Base-by-base conservation (phyloP, 2,888 invertebrate genomes). In the Perithous albicinctus region DNA sequence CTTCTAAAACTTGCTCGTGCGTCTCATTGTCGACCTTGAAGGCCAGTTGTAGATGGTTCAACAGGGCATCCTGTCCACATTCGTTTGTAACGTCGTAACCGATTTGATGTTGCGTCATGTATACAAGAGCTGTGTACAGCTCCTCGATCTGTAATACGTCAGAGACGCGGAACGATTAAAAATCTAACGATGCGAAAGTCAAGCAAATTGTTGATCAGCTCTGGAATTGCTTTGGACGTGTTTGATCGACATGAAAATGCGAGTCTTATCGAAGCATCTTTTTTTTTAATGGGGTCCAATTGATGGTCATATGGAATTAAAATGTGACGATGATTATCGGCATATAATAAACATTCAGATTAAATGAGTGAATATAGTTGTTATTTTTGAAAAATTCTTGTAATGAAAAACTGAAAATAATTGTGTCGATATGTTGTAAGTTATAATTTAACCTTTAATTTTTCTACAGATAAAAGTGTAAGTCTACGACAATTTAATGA, bases 101-200 rank as follows among this genome's bases (percentile, higher is more conserved):
- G 88, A 97, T 96, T 93, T 97, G 97, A 93, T 98, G 97, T 81
- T 96, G 93, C 80, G 96, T 96, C 94, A 97, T 96, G 92, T 96
- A 97, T 79, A 98, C 93, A 79, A 98, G 94, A 93, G 97, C 97
- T 88, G 96, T 94, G 92, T 98, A 98, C 20, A 98, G 94, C 93
- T 97, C 97, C 91, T 98, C 97, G 89, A 97, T 96, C 97, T 97
- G 94, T 41, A 93, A 91, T 29, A 63, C 72, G 63, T 70, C 29
- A 43, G 69, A 46, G 66, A 72, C 59, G 78, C 70, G 43, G 43
- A 76, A 46, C 35, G 67, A 77, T 81, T 76, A 78, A 80, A 78
- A 41, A 73, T 23, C 54, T 41, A 6, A 35, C 6, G 35, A 76
- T 32, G 8, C 20, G 23, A 26, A 26, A 38, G 67, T 26, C 48